These are phyloP conservation scores for Fundulus diaphanus DNA, from an alignment of 2,797 vertebrate genomes.

Conservation along the genomic window DNA sequence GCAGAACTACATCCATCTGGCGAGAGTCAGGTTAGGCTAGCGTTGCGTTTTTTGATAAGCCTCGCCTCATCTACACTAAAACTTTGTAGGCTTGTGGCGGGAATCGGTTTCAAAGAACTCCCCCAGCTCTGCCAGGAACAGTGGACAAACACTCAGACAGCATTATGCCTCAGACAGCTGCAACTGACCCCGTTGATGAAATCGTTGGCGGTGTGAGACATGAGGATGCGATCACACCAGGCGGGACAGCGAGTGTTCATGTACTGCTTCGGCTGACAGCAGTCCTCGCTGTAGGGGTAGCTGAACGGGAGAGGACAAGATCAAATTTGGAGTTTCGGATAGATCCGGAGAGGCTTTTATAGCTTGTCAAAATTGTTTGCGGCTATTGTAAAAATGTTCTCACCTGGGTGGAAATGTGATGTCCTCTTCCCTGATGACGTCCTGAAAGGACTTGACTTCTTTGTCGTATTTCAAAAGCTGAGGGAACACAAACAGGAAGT, in stretches of 20 bases:
- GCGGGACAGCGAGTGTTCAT: conserved; percentile 88
- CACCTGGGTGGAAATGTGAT: conserved; percentile 87
- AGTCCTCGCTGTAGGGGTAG: conserved; percentile 88
- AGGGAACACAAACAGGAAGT: conserved; percentile 7
- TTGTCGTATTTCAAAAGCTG: conserved; percentile 87
- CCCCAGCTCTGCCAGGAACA: background rate
- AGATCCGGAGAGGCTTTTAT: background rate
- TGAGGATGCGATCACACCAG: conserved; percentile 88
- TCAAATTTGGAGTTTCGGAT: background rate
- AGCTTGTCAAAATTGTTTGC: background rate
- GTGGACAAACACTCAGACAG: background rate
- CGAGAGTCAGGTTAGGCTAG: too few relatives aligned
- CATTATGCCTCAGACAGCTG: background rate
- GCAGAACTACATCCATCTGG: too few relatives aligned
- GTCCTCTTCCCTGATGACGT: conserved; percentile 79
- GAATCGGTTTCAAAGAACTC: background rate
- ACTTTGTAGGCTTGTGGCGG: background rate
- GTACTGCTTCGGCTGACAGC: conserved; percentile 84
- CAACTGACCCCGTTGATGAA: conserved; percentile 75
- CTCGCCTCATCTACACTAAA: background rate
- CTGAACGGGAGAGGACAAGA: conserved; percentile 53
- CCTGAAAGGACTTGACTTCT: conserved; percentile 78
- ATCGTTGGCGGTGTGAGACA: conserved; percentile 77
- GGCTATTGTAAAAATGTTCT: background rate
- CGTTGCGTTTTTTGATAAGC: background rate